Conservation (phyloP, 2,113 vertebrate genomes). For the Nesogale talazaci region DNA sequence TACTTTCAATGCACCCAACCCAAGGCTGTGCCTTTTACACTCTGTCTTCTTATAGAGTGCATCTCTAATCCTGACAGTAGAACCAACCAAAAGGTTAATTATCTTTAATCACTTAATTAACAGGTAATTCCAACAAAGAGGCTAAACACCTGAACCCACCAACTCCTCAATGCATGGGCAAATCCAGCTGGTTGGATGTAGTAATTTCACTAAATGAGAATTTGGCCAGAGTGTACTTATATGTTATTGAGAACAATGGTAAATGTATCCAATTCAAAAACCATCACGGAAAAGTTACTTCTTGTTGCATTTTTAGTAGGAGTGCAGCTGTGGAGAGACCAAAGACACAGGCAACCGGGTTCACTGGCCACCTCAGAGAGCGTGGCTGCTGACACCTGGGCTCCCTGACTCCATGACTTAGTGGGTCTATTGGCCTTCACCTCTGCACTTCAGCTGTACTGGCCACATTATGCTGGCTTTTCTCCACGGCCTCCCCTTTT, state of each 20-base stretch:
- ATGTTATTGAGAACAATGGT: slow-evolving; percentile 43
- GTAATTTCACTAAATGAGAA: slow-evolving; percentile 60
- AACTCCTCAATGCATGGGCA: slow-evolving; percentile 27
- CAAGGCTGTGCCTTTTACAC: neutral
- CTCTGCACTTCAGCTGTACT: neutral
- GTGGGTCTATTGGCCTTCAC: neutral
- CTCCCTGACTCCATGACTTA: neutral
- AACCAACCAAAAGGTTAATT: slow-evolving; percentile 63
- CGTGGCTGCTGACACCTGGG: neutral
- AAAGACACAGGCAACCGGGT: neutral
- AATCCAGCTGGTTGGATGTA: neutral
- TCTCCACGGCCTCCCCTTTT: neutral
- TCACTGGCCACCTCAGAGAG: neutral
- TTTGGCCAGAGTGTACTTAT: slow-evolving; percentile 8
- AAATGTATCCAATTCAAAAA: slow-evolving; percentile 54
- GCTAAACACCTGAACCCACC: slow-evolving; percentile 57
- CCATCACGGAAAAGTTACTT: slow-evolving; percentile 39
- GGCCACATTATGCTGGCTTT: neutral
- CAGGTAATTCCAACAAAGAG: slow-evolving; percentile 72
- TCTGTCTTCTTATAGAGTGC: slow-evolving; percentile 19
- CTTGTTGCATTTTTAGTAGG: slow-evolving; percentile 19
- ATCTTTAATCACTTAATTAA: slow-evolving; percentile 69
- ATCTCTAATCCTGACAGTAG: slow-evolving; percentile 42
- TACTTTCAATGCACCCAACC: neutral
- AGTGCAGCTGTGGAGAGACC: neutral